Conservation (phyloP, 1,140 invertebrate species). For the Globodera rostochiensis region DNA sequence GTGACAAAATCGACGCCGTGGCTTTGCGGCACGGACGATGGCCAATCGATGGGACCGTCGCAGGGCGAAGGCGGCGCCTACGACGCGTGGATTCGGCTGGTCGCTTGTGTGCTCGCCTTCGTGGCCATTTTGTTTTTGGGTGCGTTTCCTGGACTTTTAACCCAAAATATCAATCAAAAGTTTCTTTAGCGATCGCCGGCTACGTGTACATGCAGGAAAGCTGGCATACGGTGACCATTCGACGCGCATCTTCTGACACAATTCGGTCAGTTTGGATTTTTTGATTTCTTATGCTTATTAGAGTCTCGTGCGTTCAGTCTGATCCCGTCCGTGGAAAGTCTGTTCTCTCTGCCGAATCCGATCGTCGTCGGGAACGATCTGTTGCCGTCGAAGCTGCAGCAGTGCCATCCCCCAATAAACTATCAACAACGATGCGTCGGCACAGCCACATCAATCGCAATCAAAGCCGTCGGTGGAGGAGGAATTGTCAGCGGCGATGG, state of each 20-base stretch:
- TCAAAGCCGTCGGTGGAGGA: background rate
- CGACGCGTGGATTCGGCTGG: slow-evolving; percentile 46
- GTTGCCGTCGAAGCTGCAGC: slow-evolving; percentile 27
- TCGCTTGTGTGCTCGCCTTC: slow-evolving; percentile 48
- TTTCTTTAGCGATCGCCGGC: slow-evolving; percentile 23
- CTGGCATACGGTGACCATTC: slow-evolving; percentile 42
- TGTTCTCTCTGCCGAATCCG: slow-evolving; percentile 51
- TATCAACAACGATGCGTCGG: slow-evolving; percentile 1
- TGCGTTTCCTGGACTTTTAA: background rate
- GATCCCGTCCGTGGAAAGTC: slow-evolving; percentile 51
- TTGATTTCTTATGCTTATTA: background rate
- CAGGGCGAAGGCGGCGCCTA: slow-evolving; percentile 32
- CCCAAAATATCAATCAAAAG: background rate
- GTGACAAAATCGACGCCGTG: slow-evolving; percentile 20
- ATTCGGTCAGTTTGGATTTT: slow-evolving; percentile 17
- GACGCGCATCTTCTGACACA: slow-evolving; percentile 43
- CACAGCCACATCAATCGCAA: background rate
- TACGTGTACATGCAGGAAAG: slow-evolving; percentile 55
- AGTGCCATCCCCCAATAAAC: slow-evolving; percentile 23
- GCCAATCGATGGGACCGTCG: background rate
- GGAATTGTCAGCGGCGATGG: slow-evolving; percentile 11
- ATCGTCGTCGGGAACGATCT: slow-evolving; percentile 19
- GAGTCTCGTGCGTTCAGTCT: background rate
- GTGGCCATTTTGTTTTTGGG: slow-evolving; percentile 41
- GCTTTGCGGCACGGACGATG: background rate